A percentile compares a stretch with the other conserved stretches of the same genome.
Evolutionary conservation across 92 coral and sea anemone species (phyloP).

Genomic region (Plumapathes pennacea): DNA sequence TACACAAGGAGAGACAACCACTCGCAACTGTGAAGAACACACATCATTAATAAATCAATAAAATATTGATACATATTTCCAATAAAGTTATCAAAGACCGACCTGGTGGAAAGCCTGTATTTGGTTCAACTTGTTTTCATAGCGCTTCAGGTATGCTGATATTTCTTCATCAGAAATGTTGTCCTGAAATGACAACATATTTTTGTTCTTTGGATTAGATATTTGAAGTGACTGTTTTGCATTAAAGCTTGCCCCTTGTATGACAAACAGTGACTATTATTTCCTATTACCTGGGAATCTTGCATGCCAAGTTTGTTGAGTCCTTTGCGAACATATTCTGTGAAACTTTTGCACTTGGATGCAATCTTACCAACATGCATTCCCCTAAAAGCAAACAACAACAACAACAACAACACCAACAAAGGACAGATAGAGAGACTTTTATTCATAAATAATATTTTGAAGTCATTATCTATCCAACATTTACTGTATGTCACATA

Average conservation of each 20-base stretch:
- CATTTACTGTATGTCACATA: too few relatives aligned
- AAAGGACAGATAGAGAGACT: too few relatives aligned
- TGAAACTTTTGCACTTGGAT: constrained; percentile 67
- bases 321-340: constrained; percentile 58
- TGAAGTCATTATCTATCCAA: too few relatives aligned
- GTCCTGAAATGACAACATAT: too few relatives aligned
- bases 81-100: not conserved
- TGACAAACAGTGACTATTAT: too few relatives aligned
- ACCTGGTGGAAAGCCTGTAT: constrained; percentile 75
- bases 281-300: constrained; percentile 18
- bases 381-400: constrained; percentile 34
- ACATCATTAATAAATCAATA: not conserved
- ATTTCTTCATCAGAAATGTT: constrained; percentile 67
- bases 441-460: too few relatives aligned
- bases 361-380: constrained; percentile 80
- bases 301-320: constrained; percentile 56
- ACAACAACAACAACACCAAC: not conserved
- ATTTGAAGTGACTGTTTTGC: too few relatives aligned
- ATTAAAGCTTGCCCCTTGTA: too few relatives aligned
- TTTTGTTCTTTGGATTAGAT: too few relatives aligned
- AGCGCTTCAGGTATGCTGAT: constrained; percentile 39
- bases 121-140: constrained; percentile 36
- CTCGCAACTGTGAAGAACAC: constrained; percentile 52
- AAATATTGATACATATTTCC: not conserved
- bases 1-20: constrained; percentile 74